Evolutionary conservation across 2,888 invertebrate genomes (phyloP).

Genomic region (Nematopogon swammerdamellus): DNA sequence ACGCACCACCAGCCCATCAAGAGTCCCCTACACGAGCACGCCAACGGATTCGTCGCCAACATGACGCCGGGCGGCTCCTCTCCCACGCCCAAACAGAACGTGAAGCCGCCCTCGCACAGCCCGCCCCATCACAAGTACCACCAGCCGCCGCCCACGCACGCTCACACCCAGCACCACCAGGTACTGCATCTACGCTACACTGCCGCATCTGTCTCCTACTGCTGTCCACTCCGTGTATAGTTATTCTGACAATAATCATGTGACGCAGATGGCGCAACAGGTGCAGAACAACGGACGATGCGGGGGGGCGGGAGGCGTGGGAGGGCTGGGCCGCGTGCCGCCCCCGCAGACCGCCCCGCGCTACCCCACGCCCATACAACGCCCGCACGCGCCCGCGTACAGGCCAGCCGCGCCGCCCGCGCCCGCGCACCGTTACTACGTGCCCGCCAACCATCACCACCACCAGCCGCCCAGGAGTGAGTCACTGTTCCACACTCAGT

Average conservation of each 20-base stretch:
- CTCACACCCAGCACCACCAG: conserved; percentile 41
- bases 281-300: conserved; percentile 35
- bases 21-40: conserved; percentile 54
- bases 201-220: no score
- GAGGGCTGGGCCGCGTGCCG: conserved; percentile 8
- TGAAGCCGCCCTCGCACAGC: conserved; percentile 40
- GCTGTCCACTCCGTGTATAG: no score
- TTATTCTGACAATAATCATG: conserved; percentile 5
- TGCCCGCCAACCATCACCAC: conserved; percentile 35
- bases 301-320: conserved; percentile 20
- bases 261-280: conserved; percentile 29
- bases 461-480: conserved; percentile 38
- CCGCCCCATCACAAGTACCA: conserved; percentile 51
- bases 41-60: conserved; percentile 30
- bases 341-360: conserved; percentile 28
- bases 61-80: conserved; percentile 54
- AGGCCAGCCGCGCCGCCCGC: conserved; percentile 15
- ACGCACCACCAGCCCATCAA: conserved; percentile 41
- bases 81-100: conserved; percentile 44
- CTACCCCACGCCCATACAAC: conserved; percentile 56
- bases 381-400: conserved; percentile 43
- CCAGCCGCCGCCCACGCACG: conserved; percentile 34
- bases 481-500: neutral
- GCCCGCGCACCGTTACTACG: conserved; percentile 15
- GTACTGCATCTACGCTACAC: conserved; percentile 25